Evolutionary conservation across 2,888 invertebrate genomes (phyloP).

Genomic region (Imbricaverruca yamaguchii): DNA sequence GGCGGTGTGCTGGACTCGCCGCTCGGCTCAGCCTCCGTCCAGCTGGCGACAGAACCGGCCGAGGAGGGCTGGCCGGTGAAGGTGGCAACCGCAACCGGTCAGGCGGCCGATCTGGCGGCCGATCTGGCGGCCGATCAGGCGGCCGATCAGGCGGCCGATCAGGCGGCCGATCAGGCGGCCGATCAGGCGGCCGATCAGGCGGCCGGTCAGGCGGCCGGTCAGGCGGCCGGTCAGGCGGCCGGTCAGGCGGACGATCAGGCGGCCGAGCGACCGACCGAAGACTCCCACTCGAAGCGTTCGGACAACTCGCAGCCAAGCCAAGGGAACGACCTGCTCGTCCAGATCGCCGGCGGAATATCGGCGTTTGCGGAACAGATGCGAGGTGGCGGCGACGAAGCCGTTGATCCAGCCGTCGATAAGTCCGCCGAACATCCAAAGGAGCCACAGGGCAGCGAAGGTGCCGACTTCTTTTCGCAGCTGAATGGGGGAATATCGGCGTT

Average conservation of each 20-base stretch:
- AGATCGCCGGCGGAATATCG: neutral
- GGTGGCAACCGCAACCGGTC: neutral
- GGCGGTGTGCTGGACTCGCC: neutral
- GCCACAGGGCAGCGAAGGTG: neutral
- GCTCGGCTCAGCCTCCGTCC: neutral
- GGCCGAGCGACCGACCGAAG: neutral
- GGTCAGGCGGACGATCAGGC: neutral
- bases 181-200: neutral
- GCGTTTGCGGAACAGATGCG: neutral
- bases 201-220: neutral
- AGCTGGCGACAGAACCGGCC: neutral
- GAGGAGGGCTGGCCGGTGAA: neutral
- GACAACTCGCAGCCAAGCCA: neutral
- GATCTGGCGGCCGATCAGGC: neutral
- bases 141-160: neutral
- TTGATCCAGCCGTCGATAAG: neutral
- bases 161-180: neutral
- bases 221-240: neutral
- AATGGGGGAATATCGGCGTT: neutral
- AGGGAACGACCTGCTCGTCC: neutral
- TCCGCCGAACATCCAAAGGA: neutral
- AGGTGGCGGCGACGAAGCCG: neutral
- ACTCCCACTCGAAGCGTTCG: neutral
- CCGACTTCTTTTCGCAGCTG: neutral
- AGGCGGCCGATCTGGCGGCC: neutral